A percentile compares a stretch with the other conserved stretches of the same genome.
These are phyloP conservation scores for Thomomys bottae DNA, from an alignment of 2,113 vertebrate genomes.

Conservation along the genomic window DNA sequence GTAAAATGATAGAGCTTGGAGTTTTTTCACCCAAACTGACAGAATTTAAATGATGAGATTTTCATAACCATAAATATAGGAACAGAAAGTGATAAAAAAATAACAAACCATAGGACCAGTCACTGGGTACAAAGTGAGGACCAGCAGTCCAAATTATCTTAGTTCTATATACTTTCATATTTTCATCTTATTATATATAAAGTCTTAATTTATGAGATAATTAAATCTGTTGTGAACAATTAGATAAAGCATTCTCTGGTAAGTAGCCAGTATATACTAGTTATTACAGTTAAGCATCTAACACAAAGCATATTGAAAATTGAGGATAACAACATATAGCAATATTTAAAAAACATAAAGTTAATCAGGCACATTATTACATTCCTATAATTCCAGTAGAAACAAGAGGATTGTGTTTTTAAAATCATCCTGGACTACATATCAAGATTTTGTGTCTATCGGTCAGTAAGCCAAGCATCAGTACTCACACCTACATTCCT, in stretches of 20 bases:
- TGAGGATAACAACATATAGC: background rate
- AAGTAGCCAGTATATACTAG: background rate
- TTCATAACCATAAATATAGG: background rate
- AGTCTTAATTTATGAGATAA: background rate
- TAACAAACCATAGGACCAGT: too few species aligned
- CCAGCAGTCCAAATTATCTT: background rate
- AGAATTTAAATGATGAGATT: background rate
- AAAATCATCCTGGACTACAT: background rate
- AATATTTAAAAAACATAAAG: background rate
- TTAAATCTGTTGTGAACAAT: background rate
- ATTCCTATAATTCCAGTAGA: too few species aligned
- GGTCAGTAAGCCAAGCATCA: too few species aligned
- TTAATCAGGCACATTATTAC: rapidly evolving
- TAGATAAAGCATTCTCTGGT: background rate
- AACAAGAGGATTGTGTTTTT: background rate
- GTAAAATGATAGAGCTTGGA: background rate
- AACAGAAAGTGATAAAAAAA: too few species aligned
- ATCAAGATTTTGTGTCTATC: too few species aligned
- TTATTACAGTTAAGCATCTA: background rate
- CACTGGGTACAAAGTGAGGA: too few species aligned
- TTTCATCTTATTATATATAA: background rate
- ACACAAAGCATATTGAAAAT: background rate
- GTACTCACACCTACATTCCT: too few species aligned
- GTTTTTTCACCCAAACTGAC: background rate
- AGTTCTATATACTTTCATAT: background rate